A percentile compares a stretch with the other conserved stretches of the same genome.
These are phyloP conservation scores for Drosophila neocordata DNA, from an alignment of 1,140 invertebrate genomes.

Conservation along the genomic window DNA sequence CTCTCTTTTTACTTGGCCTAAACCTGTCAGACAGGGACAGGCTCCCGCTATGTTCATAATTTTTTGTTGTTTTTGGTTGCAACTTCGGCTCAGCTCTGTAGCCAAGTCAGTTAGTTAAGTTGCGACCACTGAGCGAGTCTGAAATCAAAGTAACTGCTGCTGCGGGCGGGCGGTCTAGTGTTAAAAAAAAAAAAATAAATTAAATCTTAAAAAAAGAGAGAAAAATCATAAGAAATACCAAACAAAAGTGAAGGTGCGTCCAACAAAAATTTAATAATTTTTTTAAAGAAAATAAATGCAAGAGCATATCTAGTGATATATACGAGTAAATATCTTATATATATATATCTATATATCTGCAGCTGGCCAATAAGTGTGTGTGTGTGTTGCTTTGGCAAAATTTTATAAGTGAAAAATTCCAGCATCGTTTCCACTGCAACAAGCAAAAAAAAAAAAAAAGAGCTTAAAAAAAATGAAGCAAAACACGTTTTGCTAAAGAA, in stretches of 20 bases:
- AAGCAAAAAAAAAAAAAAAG: constrained; percentile 64
- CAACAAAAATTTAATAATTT: constrained; percentile 20
- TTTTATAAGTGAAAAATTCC: constrained; percentile 80
- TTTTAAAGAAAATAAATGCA: not conserved
- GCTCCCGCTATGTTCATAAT: constrained; percentile 58
- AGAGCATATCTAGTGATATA: constrained; percentile 4
- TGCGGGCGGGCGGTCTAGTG: constrained; percentile 33
- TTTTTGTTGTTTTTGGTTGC: constrained; percentile 44
- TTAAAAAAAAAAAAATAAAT: constrained; percentile 12
- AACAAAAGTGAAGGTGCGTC: constrained; percentile 73
- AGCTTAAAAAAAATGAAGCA: constrained; percentile 68
- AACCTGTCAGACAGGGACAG: constrained; percentile 47
- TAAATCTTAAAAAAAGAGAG: not conserved
- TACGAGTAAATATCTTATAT: not conserved
- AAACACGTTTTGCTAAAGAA: constrained; percentile 74
- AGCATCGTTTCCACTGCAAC: constrained; percentile 66
- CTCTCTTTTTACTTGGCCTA: constrained; percentile 27
- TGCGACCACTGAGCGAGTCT: constrained; percentile 66
- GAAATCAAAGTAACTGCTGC: constrained; percentile 23
- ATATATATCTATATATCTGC: constrained; percentile 28
- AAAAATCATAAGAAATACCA: constrained; percentile 1
- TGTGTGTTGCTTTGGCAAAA: constrained; percentile 57
- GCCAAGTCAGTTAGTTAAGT: constrained; percentile 49
- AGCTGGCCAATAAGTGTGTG: constrained; percentile 42
- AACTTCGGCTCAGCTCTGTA: constrained; percentile 25